phyloP scores from a whole-genome alignment of 2,113 vertebrate species.

The Ancistrus triradiatus region DNA sequence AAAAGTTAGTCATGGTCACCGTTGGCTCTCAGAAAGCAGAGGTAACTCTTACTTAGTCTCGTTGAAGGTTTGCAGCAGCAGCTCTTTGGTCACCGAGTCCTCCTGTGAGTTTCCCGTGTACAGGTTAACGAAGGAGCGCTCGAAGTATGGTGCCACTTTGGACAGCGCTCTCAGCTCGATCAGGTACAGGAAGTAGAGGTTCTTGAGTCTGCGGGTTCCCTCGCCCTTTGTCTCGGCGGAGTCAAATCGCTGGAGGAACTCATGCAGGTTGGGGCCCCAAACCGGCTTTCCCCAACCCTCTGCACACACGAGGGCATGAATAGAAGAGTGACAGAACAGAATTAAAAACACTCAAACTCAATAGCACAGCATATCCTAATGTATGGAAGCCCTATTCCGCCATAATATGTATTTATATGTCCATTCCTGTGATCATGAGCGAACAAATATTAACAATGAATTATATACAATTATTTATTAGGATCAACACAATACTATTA shows the following conservation, averaged over 20 bases:
- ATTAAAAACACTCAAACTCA: not conserved
- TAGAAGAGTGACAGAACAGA: not conserved
- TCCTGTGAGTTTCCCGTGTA: conserved; percentile 86
- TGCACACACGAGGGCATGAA: conserved; percentile 43
- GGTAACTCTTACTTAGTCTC: conserved; percentile 81
- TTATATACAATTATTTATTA: too few relatives aligned
- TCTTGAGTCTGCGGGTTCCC: conserved; percentile 89
- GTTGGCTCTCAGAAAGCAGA: too few relatives aligned
- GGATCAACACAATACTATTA: too few relatives aligned
- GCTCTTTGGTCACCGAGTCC: conserved; percentile 81
- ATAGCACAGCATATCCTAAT: too few relatives aligned
- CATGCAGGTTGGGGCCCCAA: conserved; percentile 87
- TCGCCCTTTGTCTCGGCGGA: conserved; percentile 85
- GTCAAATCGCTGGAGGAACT: conserved; percentile 86
- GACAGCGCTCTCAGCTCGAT: conserved; percentile 91
- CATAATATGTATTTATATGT: too few relatives aligned
- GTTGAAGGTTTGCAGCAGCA: conserved; percentile 81
- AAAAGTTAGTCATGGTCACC: too few relatives aligned
- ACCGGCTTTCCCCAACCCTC: conserved; percentile 84
- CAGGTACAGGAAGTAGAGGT: conserved; percentile 92
- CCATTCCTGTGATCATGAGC: too few relatives aligned
- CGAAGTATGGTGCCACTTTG: conserved; percentile 90
- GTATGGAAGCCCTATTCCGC: too few relatives aligned
- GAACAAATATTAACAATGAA: too few relatives aligned
- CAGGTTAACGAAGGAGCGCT: conserved; percentile 83